Evolutionary conservation across 2,888 invertebrate genomes (phyloP), one percentile per base, ranked within the genome.

Genomic region (Dicranocentrus wangi): DNA sequence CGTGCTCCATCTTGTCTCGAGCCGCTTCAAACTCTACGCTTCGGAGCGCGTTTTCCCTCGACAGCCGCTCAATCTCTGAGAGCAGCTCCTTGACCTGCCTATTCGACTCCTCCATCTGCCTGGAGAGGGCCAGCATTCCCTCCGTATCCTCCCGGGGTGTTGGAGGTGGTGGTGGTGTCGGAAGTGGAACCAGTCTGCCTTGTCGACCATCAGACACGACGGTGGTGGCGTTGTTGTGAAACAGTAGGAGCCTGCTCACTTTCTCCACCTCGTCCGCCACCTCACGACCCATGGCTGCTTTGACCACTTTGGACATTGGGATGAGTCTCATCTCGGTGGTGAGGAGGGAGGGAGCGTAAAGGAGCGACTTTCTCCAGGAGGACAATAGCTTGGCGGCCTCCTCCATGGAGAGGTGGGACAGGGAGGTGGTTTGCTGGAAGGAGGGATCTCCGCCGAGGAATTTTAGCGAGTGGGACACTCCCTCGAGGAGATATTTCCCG

Each of bases 321-420:
- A 77, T 32, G 2, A 83, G 72, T 10, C 43, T 21, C 68, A 83
- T 72, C 17, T 82, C 66, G 0, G 68, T 77, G 1, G 27, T 58
- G 10, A 83, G 25, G 3, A 82, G 53, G 0, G 66, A 15, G 2
- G 83, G 82, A 60, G 60, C 51, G 1, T 69, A 63, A 28, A 27
- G 32, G 2, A 83, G 43, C 5, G 77, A 77, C n/a, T 80, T 70
- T 53, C 77, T 79, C 83, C 83, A 83, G 19, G 82, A 76, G 8
- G 43, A 8, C 8, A 83, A 21, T n/a, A 81, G 13, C 2, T 32
- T 27, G 2, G 80, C 61, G 0, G 83, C 81, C 13, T 63, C 69
- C 1, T 69, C 55, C 1, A 80, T 8, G 0, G 65, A 55, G 63
- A 80, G 63, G 25, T 76, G 25, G 8, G 61, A 39, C 17, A 83